Base-by-base conservation (phyloP, 2,797 vertebrate genomes). In the Argya squamiceps region DNA sequence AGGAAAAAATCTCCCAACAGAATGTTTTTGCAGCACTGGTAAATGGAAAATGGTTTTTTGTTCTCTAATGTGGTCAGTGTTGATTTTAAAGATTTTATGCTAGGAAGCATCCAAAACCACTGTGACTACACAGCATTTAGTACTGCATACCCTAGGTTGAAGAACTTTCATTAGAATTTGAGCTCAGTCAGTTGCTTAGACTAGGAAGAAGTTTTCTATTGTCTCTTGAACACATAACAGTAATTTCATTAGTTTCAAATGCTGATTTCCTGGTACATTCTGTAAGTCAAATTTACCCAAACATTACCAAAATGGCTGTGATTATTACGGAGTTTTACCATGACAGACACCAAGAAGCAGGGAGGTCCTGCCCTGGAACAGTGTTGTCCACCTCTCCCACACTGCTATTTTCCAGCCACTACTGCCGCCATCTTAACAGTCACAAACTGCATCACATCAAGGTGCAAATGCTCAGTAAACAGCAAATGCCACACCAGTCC, bases 381-480 rank as follows among this genome's bases (percentile, higher is more conserved):
- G 9, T 4, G 19, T 29, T 24, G 3, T 39, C 44, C 29, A 30
- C 13, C 37, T 85, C 15, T n/a, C 32, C 44, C 47, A 6, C 4
- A 2, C 49, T 30, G 11, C 58, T 62, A 2, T 74, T 82, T 84
- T 58, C 39, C 59, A 84, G 36, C 24, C 58, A 64, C 6, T 34
- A 13, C 39, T n/a, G 34, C 13, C 11, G 12, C 9, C 17, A 9
- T 55, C 22, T 65, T 43, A n/a, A 8, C 59, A 77, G 26, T 15
- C 22, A 34, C 24, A 15, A 15, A 41, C 8, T 22, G 2, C 10
- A 19, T 4, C 29, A 26, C 0, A 0, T 37, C 46, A 60, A 43
- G 15, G 18, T 43, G 34, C 0, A 0, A 32, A 26, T 10, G 27
- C 20, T 55, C 2, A 11, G 16, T 27, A 5, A 65, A 34, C 0